phyloP scores from a whole-genome alignment of 2,888 invertebrate species.

The Ornithoptera priamus region DNA sequence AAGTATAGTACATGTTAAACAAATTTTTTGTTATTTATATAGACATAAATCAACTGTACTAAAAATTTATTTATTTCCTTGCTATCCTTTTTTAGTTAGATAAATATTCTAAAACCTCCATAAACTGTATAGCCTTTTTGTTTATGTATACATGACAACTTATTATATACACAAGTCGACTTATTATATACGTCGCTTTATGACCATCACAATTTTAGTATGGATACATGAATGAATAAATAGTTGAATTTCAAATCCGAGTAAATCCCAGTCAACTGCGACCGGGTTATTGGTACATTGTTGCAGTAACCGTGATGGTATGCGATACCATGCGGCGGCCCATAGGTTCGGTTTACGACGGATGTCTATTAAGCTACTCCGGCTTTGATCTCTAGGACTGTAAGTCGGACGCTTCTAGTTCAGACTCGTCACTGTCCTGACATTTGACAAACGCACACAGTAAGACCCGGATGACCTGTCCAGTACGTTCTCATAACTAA shows the following conservation, averaged over 20 bases:
- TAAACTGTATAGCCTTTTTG: too few relatives aligned
- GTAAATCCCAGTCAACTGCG: neutral
- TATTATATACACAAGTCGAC: too few relatives aligned
- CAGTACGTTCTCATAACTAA: constrained; percentile 34
- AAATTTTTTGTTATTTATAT: too few relatives aligned
- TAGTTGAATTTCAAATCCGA: neutral
- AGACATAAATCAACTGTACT: too few relatives aligned
- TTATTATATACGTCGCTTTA: too few relatives aligned
- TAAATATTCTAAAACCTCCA: too few relatives aligned
- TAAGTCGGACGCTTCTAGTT: constrained; percentile 32
- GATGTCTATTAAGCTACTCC: constrained; percentile 57
- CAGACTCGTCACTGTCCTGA: constrained; percentile 40
- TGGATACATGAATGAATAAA: neutral
- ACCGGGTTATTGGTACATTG: constrained; percentile 48
- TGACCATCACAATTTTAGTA: too few relatives aligned
- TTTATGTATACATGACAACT: too few relatives aligned
- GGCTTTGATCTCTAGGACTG: constrained; percentile 54
- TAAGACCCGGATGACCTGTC: constrained; percentile 48
- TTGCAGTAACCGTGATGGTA: constrained; percentile 51
- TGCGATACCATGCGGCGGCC: constrained; percentile 49
- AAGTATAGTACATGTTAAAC: too few relatives aligned
- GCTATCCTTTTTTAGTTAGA: too few relatives aligned
- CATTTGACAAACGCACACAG: constrained; percentile 57
- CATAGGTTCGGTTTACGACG: constrained; percentile 35
- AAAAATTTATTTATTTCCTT: too few relatives aligned